These are phyloP conservation scores for Pteromalus puparum DNA, from an alignment of 1,140 invertebrate genomes.

Conservation along the genomic window DNA sequence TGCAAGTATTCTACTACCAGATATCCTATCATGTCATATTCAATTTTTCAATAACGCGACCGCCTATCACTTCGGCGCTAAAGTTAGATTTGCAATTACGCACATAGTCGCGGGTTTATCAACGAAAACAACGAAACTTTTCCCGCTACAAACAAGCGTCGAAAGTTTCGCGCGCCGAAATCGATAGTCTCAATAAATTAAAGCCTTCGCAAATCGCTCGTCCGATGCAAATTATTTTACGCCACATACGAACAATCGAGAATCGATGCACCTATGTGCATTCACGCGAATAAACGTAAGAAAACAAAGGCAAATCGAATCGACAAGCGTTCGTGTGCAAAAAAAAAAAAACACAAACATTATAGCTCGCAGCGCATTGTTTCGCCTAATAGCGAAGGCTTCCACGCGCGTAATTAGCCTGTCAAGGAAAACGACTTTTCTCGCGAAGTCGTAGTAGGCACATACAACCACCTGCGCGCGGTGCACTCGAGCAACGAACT, in stretches of 20 bases:
- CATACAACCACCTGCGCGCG: too few relatives aligned
- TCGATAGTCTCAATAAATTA: too few relatives aligned
- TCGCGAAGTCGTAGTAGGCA: background rate
- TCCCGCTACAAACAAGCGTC: too few relatives aligned
- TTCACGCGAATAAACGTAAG: background rate
- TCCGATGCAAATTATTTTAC: conserved; percentile 9
- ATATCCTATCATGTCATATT: background rate
- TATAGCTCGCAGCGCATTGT: background rate
- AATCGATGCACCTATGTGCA: background rate
- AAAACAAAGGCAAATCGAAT: background rate
- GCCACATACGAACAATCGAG: background rate
- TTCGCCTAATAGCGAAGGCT: background rate
- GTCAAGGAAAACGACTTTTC: conserved; percentile 4
- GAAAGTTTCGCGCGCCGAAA: too few relatives aligned
- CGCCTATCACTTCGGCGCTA: background rate
- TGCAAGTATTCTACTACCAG: background rate
- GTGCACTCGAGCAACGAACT: conserved; percentile 2
- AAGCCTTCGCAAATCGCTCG: too few relatives aligned
- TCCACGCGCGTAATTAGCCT: background rate
- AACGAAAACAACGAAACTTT: too few relatives aligned
- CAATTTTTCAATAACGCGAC: too few relatives aligned
- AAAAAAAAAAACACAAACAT: background rate
- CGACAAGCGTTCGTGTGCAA: too few relatives aligned
- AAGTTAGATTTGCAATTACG: background rate
- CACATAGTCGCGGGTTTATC: background rate